phyloP scores from a whole-genome alignment of 2,797 vertebrate species.

The Decapterus maruadsi region DNA sequence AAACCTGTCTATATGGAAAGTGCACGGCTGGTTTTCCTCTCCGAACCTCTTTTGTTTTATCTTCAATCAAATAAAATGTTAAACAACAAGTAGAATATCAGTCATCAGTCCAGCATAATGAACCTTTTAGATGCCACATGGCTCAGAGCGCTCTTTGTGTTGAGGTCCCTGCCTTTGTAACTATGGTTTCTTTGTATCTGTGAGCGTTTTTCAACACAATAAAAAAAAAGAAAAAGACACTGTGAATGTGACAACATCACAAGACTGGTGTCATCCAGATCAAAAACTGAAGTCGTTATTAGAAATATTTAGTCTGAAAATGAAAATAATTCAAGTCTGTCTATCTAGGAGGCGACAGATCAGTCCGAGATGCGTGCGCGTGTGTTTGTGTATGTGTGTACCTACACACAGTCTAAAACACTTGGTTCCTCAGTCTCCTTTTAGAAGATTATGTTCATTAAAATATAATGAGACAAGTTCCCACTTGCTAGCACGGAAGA shows the following conservation, averaged over 20 bases:
- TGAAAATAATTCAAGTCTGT: no score
- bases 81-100: neutral
- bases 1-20: neutral
- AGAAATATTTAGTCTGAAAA: no score
- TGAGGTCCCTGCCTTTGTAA: neutral
- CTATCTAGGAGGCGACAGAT: no score
- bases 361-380: no score
- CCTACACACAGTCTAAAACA: no score
- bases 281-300: no score
- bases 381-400: no score
- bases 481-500: no score
- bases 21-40: neutral
- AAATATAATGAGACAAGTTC: no score
- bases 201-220: neutral
- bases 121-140: neutral
- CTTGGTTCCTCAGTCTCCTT: no score
- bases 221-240: neutral
- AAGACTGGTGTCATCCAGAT: neutral
- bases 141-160: neutral
- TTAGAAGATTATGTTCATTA: no score
- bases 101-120: neutral
- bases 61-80: neutral
- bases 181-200: neutral
- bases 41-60: neutral
- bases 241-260: neutral